Evolutionary conservation across 2,113 vertebrate genomes (phyloP), one percentile per base, ranked within the genome.

Genomic region (Seriola rivoliana): DNA sequence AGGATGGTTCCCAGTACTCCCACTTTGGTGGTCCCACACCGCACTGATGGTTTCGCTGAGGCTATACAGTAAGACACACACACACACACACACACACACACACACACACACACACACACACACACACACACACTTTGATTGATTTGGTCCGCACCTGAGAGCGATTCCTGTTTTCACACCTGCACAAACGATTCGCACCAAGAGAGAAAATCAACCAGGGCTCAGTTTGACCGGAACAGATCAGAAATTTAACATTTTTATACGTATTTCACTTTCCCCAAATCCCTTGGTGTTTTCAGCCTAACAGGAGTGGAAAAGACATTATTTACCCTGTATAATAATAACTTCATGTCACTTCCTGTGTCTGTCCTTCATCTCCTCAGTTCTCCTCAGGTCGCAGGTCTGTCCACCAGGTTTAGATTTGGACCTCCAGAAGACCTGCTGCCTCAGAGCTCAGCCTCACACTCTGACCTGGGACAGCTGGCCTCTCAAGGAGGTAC

Each of bases 1-100:
- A 95, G 98, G 88, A 99, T 99, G 94, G 98, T 99, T 91, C 98
- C 98, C 77, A 99, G 98, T 92, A 99, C 98, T 21, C 98, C 98
- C 69, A 99, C 98, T 17, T 95, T 99, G 80, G 97, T 99, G 16
- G 97, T 99, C 14, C 98, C 98, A 34, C 98, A 99, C 90, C 97
- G 98, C 44, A 99, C 97, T 50, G 98, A 99, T 86, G 98, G 98
- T 19, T 99, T 99, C 85, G 98, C 98, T 75, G 98, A 99, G 92
- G 98, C 98, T 21, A 99, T 99, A 94, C 97, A 99, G 98, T 99
- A 96, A 96, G 97, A 78, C 5, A 0, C 38, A 10, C 40, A 29
- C 32, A 25, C 19, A 36, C 52, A 55, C n/a, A 55, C 0, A 25
- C 17, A 48, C n/a, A 67, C 17, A 29, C 5, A 68, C 25, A 25